These are phyloP conservation scores for Gonocerus acuteangulatus DNA, from an alignment of 2,888 invertebrate genomes.

Conservation along the genomic window DNA sequence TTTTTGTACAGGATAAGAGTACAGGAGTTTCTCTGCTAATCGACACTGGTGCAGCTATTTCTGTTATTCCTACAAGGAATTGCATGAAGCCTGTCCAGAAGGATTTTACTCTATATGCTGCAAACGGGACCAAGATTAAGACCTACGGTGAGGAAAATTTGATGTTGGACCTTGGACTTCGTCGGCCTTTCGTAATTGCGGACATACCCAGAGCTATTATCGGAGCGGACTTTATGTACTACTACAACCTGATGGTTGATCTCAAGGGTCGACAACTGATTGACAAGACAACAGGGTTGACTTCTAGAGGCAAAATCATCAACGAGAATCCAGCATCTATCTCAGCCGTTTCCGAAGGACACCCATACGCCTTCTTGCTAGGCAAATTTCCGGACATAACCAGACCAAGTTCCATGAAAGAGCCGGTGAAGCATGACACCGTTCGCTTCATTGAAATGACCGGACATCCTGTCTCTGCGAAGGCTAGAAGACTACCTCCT, in stretches of 20 bases:
- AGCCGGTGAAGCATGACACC: not conserved
- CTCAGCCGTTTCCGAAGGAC: not conserved
- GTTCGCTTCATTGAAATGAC: not conserved
- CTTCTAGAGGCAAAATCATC: not conserved
- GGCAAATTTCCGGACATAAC: not conserved
- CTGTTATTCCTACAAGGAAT: slow-evolving; percentile 2
- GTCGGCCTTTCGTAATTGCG: slow-evolving; percentile 9
- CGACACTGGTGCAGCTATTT: slow-evolving; percentile 9
- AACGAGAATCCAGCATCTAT: not conserved
- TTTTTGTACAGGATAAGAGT: not conserved
- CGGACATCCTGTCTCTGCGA: not conserved
- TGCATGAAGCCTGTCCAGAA: not conserved
- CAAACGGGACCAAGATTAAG: slow-evolving; percentile 6
- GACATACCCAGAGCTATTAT: not conserved
- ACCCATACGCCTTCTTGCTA: not conserved
- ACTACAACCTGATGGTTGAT: not conserved
- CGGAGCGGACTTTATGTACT: not conserved
- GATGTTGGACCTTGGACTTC: slow-evolving; percentile 13
- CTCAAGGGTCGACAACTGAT: not conserved
- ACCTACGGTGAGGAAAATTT: slow-evolving; percentile 15
- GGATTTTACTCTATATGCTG: slow-evolving; percentile 8
- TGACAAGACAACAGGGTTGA: not conserved
- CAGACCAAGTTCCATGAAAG: not conserved
- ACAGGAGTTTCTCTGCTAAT: slow-evolving; percentile 2
- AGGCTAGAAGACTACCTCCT: too few species aligned